A percentile compares a stretch with the other conserved stretches of the same genome.
These are phyloP conservation scores for Helleia helle DNA, from an alignment of 2,888 invertebrate species.

Conservation along the genomic window DNA sequence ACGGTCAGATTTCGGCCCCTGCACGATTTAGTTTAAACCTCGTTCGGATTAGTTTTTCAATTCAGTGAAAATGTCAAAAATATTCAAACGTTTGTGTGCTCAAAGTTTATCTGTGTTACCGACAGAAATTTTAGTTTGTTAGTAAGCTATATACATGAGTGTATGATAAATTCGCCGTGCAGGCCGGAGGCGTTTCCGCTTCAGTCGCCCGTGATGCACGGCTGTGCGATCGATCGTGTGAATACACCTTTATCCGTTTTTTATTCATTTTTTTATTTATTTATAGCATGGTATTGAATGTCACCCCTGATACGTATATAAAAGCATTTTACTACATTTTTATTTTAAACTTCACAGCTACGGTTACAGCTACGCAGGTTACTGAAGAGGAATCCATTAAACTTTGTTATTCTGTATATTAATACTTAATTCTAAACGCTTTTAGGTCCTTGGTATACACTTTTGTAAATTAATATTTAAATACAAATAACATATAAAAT, in stretches of 20 bases:
- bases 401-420: too few relatives aligned
- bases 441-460: too few relatives aligned
- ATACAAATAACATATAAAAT: too few relatives aligned
- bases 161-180: conserved; percentile 60
- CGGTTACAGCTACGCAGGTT: too few relatives aligned
- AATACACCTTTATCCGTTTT: conserved; percentile 51
- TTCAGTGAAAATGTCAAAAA: too few relatives aligned
- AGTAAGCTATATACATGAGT: conserved; percentile 35
- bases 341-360: too few relatives aligned
- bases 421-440: too few relatives aligned
- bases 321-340: conserved; percentile 3
- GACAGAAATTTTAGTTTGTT: conserved; percentile 32
- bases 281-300: conserved; percentile 24
- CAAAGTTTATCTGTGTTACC: conserved; percentile 22
- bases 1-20: too few relatives aligned
- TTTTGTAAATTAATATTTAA: too few relatives aligned
- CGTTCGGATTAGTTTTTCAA: conserved; percentile 1
- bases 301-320: conserved; percentile 11
- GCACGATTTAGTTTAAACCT: neutral
- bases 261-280: conserved; percentile 40
- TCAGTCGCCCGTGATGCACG: conserved; percentile 55
- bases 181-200: conserved; percentile 58
- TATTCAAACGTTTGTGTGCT: conserved; percentile 22
- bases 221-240: conserved; percentile 55
- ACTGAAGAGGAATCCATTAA: too few relatives aligned